These are phyloP conservation scores for Calonectris borealis DNA, from an alignment of 2,113 vertebrate genomes.

Conservation along the genomic window DNA sequence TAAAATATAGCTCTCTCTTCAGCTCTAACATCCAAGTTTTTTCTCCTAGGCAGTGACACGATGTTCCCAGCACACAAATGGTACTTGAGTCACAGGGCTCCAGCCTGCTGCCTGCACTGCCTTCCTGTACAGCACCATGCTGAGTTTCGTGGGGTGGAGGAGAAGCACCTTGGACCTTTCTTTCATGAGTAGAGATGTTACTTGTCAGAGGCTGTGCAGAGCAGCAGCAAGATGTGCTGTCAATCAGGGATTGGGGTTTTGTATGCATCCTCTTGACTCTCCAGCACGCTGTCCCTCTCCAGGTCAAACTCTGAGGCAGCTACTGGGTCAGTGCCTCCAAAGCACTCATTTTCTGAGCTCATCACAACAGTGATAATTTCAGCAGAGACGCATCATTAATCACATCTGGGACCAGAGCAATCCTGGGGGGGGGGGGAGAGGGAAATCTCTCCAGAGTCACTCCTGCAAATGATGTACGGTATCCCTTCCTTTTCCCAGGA, in stretches of 20 bases:
- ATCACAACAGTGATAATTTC: neutral
- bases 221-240: neutral
- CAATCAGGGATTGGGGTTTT: neutral
- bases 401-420: neutral
- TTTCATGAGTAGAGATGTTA: neutral
- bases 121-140: neutral
- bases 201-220: neutral
- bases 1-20: neutral
- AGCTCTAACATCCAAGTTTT: neutral
- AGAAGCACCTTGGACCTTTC: neutral
- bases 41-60: neutral
- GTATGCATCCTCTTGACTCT: neutral
- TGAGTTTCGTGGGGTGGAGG: neutral
- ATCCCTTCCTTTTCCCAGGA: neutral
- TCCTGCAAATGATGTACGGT: neutral
- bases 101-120: neutral
- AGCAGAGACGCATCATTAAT: neutral
- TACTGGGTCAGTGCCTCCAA: neutral
- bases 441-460: neutral
- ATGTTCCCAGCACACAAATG: neutral
- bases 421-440: neutral
- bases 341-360: neutral
- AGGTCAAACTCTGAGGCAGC: neutral
- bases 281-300: neutral
- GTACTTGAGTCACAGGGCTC: neutral